These are phyloP conservation scores for Microplitis manilae DNA, from an alignment of 2,888 invertebrate species.

Conservation along the genomic window DNA sequence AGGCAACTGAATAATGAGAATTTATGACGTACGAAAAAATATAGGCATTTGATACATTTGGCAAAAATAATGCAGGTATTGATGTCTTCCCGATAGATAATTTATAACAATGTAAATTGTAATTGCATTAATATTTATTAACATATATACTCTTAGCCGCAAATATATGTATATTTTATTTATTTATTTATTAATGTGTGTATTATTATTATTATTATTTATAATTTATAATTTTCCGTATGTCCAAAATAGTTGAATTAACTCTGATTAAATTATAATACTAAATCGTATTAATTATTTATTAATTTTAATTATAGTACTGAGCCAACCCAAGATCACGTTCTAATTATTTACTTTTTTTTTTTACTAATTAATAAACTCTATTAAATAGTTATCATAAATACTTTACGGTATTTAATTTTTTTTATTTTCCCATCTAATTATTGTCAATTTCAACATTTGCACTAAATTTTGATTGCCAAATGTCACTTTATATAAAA, in stretches of 20 bases:
- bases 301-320: conserved; percentile 7
- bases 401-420: conserved; percentile 14
- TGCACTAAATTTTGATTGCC: conserved; percentile 7
- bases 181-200: conserved; percentile 12
- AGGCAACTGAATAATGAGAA: no score
- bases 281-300: conserved; percentile 31
- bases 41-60: no score
- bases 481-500: neutral
- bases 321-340: conserved; percentile 25
- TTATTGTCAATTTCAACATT: conserved; percentile 24
- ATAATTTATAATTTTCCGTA: neutral
- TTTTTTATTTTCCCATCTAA: neutral
- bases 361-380: neutral
- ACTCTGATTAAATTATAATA: conserved; percentile 46
- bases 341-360: neutral
- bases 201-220: neutral
- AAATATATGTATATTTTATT: conserved; percentile 51
- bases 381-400: neutral
- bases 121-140: conserved; percentile 68
- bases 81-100: conserved; percentile 46
- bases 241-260: conserved; percentile 31
- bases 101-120: conserved; percentile 71
- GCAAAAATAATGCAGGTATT: no score
- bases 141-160: conserved; percentile 70
- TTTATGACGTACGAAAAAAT: no score